Evolutionary conservation across 1,140 invertebrate genomes (phyloP).

Genomic region (Dendrolimus kikuchii): DNA sequence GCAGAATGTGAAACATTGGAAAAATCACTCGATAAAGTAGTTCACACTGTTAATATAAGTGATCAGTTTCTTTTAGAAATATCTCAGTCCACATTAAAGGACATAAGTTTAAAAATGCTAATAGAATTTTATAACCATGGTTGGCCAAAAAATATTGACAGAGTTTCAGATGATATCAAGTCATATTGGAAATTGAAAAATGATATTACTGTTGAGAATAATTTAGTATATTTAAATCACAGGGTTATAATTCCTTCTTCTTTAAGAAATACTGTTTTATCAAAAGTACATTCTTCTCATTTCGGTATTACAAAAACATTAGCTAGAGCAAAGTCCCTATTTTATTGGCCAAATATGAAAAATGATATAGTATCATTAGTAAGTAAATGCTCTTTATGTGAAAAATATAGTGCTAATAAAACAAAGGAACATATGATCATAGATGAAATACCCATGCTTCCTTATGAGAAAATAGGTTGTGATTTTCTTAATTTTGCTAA

Average conservation of each 20-base stretch:
- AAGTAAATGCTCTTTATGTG: background rate
- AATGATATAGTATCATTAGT: constrained; percentile 1
- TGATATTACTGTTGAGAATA: background rate
- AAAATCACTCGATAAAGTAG: background rate
- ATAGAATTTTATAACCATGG: constrained; percentile 3
- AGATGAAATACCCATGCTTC: constrained; percentile 1
- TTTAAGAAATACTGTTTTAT: background rate
- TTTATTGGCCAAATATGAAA: constrained; percentile 1
- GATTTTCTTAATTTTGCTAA: constrained; percentile 4
- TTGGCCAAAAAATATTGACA: constrained; percentile 1
- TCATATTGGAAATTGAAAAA: constrained; percentile 5
- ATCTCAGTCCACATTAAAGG: background rate
- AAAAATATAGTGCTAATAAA: constrained; percentile 5
- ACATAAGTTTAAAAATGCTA: background rate
- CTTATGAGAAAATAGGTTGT: constrained; percentile 5
- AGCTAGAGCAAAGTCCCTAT: background rate
- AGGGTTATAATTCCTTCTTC: background rate
- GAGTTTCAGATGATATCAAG: background rate
- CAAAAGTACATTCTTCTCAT: background rate
- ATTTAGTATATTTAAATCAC: constrained; percentile 4
- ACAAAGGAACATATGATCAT: constrained; percentile 3
- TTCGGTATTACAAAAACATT: constrained; percentile 2
- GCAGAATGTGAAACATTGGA: background rate
- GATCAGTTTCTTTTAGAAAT: background rate
- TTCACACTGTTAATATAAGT: constrained; percentile 1